Conservation (phyloP, 30 jellyfish, hydroid and myxozoan species). For the Kudoa iwatai region DNA sequence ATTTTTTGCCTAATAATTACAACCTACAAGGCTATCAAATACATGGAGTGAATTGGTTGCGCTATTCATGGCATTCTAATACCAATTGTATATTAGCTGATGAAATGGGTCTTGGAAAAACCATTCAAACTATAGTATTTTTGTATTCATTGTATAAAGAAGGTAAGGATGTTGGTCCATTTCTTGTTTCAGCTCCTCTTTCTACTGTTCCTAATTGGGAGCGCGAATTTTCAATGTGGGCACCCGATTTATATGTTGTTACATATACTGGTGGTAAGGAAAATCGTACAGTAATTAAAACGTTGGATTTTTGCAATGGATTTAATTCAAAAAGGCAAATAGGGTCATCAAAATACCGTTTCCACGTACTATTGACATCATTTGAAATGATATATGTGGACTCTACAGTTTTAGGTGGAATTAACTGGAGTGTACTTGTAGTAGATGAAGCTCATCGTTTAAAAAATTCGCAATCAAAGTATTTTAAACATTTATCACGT, state of each 20-base stretch:
- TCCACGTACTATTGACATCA: constrained; percentile 68
- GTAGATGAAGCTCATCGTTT: constrained; percentile 94
- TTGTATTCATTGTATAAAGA: constrained; percentile 33
- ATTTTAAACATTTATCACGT: constrained; percentile 20
- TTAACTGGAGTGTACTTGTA: constrained; percentile 76
- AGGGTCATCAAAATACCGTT: constrained; percentile 1
- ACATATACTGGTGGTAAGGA: constrained; percentile 60
- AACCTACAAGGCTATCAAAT: constrained; percentile 57
- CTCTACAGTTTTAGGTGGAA: constrained; percentile 36
- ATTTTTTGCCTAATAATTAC: constrained; percentile 22
- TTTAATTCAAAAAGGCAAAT: not conserved
- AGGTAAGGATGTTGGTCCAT: constrained; percentile 19
- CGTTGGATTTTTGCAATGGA: not conserved
- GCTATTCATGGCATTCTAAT: constrained; percentile 66
- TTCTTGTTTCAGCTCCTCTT: constrained; percentile 66
- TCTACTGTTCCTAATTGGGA: constrained; percentile 93
- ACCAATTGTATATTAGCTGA: constrained; percentile 89
- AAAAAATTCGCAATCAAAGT: constrained; percentile 73
- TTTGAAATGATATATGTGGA: constrained; percentile 67
- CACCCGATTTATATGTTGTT: constrained; percentile 90
- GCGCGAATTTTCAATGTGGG: constrained; percentile 93
- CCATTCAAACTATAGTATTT: constrained; percentile 59
- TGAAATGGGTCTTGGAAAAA: constrained; percentile 97
- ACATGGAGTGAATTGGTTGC: constrained; percentile 78
- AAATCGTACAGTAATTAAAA: constrained; percentile 37